These are phyloP conservation scores for Aelia acuminata DNA, from an alignment of 2,888 invertebrate species.

Conservation along the genomic window DNA sequence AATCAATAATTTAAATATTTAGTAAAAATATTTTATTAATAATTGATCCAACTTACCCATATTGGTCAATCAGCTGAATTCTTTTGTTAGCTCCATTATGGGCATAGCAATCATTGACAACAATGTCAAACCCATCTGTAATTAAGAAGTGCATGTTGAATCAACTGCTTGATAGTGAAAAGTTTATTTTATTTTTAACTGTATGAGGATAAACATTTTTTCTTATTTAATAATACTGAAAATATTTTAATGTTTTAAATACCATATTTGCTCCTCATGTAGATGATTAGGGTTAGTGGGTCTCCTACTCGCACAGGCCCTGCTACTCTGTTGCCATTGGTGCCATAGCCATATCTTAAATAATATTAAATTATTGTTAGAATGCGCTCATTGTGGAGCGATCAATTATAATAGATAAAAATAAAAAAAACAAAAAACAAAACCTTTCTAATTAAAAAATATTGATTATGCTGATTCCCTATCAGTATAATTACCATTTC, in stretches of 20 bases:
- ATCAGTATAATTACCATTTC: too few relatives aligned
- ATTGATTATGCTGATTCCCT: not conserved
- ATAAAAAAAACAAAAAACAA: not conserved
- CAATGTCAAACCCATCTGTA: slow-evolving; percentile 93
- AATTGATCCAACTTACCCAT: slow-evolving; percentile 75
- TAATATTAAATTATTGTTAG: not conserved
- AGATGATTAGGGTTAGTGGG: slow-evolving; percentile 91
- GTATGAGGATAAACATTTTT: not conserved
- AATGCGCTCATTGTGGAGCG: not conserved
- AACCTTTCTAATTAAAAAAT: not conserved
- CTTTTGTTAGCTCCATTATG: slow-evolving; percentile 94
- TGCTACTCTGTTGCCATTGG: slow-evolving; percentile 85
- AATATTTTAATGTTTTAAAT: slow-evolving; percentile 67
- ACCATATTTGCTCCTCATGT: slow-evolving; percentile 96
- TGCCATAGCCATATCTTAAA: slow-evolving; percentile 84
- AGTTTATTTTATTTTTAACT: not conserved
- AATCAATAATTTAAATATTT: not conserved
- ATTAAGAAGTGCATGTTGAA: slow-evolving; percentile 64
- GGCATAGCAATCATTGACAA: slow-evolving; percentile 93
- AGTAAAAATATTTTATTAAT: not conserved
- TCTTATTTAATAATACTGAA: not conserved
- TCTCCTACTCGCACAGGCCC: slow-evolving; percentile 94
- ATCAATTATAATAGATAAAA: not conserved
- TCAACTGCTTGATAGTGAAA: not conserved
- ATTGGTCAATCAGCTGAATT: slow-evolving; percentile 92